phyloP scores from a whole-genome alignment of 2,888 invertebrate species.

The Minunthozetes semirufus region DNA sequence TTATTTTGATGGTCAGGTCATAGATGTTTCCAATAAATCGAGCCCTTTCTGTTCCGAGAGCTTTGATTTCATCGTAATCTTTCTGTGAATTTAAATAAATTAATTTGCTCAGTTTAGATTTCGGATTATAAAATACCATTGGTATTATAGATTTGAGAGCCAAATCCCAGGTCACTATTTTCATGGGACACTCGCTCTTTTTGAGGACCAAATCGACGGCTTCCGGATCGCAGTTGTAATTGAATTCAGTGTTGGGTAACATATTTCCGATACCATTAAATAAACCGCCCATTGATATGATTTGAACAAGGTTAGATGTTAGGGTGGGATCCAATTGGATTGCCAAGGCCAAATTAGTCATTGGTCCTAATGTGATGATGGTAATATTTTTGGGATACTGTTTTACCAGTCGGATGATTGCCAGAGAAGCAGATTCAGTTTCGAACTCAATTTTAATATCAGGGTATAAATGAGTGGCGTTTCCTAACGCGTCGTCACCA shows the following conservation, averaged over 20 bases:
- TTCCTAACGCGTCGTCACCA: conserved; percentile 41
- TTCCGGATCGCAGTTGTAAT: conserved; percentile 69
- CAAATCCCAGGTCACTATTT: conserved; percentile 63
- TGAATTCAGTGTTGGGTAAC: conserved; percentile 64
- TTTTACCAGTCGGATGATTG: conserved; percentile 42
- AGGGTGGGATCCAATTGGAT: conserved; percentile 49
- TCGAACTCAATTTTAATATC: conserved; percentile 41
- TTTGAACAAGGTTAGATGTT: conserved; percentile 40
- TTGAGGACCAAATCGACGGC: conserved; percentile 63
- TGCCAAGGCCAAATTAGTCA: conserved; percentile 51
- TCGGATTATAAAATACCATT: background rate
- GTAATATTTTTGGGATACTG: conserved; percentile 45
- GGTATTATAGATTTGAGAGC: conserved; percentile 45
- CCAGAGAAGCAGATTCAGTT: conserved; percentile 43
- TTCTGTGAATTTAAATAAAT: conserved; percentile 15
- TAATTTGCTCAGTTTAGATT: no score
- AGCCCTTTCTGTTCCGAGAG: conserved; percentile 26
- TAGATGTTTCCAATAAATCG: conserved; percentile 27
- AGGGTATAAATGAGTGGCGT: conserved; percentile 40
- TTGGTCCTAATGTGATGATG: conserved; percentile 47
- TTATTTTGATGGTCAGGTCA: background rate
- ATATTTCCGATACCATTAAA: conserved; percentile 54
- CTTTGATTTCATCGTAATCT: conserved; percentile 7
- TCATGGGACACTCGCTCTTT: conserved; percentile 55
- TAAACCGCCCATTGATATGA: conserved; percentile 44